Conservation (phyloP, 2,797 vertebrate genomes). For the Oreonectes daqikongensis region DNA sequence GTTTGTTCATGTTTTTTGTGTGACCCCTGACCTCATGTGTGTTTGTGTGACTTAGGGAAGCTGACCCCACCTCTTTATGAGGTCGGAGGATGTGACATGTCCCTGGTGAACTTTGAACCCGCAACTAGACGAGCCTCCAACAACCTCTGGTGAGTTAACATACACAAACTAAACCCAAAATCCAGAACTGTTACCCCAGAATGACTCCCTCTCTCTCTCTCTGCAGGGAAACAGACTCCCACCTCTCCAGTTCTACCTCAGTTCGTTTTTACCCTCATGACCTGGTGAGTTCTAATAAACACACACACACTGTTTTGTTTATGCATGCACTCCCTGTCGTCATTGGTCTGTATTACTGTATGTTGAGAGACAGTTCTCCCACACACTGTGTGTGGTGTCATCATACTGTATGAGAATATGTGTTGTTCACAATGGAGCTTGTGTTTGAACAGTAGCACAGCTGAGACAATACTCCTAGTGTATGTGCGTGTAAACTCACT, state of each 20-base stretch:
- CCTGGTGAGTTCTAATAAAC: slow-evolving; percentile 85
- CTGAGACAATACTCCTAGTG: slow-evolving; percentile 13
- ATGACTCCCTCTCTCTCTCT: slow-evolving; percentile 58
- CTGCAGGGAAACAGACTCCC: slow-evolving; percentile 97
- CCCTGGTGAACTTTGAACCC: slow-evolving; percentile 97
- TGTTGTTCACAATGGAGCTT: slow-evolving; percentile 21
- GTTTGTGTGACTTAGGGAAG: slow-evolving; percentile 80
- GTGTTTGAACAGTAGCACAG: slow-evolving; percentile 1
- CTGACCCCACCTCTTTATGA: slow-evolving; percentile 95
- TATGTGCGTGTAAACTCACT: slow-evolving; percentile 59
- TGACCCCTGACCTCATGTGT: slow-evolving; percentile 50
- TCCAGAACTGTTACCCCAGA: neutral
- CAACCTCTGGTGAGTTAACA: slow-evolving; percentile 87
- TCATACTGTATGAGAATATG: slow-evolving; percentile 14
- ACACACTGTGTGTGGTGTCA: neutral
- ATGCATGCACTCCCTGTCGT: neutral
- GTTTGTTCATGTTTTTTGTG: slow-evolving; percentile 13
- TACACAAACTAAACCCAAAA: neutral
- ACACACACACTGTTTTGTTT: slow-evolving; percentile 2
- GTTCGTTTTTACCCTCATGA: slow-evolving; percentile 99
- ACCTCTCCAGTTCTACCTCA: slow-evolving; percentile 99
- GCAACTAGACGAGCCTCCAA: slow-evolving; percentile 97
- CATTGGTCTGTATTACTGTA: neutral
- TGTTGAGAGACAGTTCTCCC: slow-evolving; percentile 19
- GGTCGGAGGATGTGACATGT: slow-evolving; percentile 95